Percentiles rank a stretch among this genome's conserved stretches.
These are phyloP conservation scores for Eptatretus burgeri DNA, from an alignment of 2,113 vertebrate species.

Conservation along the genomic window DNA sequence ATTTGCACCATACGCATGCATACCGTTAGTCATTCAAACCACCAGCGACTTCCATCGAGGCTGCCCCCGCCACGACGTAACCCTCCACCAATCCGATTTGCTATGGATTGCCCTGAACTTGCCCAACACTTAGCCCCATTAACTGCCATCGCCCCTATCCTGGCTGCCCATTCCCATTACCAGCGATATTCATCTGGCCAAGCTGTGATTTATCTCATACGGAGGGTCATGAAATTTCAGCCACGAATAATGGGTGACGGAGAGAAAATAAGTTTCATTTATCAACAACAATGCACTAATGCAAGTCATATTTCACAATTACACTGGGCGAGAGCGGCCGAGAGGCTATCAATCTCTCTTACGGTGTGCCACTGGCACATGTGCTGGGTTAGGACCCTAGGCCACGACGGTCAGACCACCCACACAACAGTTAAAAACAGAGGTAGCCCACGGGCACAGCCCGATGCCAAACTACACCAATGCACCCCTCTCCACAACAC, in stretches of 20 bases:
- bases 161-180: neutral
- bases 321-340: conserved; percentile 1
- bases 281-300: conserved; percentile 7
- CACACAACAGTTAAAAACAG: too few species aligned
- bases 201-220: conserved; percentile 4
- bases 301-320: conserved; percentile 6
- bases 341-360: conserved; percentile 6
- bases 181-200: conserved; percentile 4
- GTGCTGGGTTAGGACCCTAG: too few species aligned
- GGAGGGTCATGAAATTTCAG: conserved; percentile 6
- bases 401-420: too few species aligned
- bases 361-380: neutral
- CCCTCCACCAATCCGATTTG: neutral
- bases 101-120: neutral
- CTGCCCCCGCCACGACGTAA: conserved; percentile 19
- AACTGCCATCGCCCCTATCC: neutral
- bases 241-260: conserved; percentile 7
- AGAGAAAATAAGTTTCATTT: conserved; percentile 6
- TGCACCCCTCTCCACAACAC: too few species aligned
- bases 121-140: too few species aligned
- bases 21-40: conserved; percentile 5
- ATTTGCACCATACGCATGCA: conserved; percentile 7
- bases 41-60: conserved; percentile 11
- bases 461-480: too few species aligned
- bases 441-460: too few species aligned